Conservation (phyloP, 1,140 invertebrate species). For the Rhysida immarginata region DNA sequence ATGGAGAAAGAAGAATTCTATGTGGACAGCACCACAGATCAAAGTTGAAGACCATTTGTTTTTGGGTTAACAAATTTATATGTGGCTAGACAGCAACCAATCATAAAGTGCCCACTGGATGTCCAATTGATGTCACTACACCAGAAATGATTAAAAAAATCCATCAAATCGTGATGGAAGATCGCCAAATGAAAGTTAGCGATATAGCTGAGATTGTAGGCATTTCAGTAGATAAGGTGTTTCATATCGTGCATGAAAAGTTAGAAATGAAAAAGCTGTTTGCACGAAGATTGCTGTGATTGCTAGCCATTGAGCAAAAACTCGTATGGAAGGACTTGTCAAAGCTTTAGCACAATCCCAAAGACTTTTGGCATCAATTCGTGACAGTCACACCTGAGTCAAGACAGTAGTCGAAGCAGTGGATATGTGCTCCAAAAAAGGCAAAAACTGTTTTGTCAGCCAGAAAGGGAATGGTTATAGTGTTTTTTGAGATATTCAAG, state of each 20-base stretch:
- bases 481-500: background rate
- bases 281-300: background rate
- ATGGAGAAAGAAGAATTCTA: background rate
- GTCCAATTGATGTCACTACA: background rate
- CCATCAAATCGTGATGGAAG: background rate
- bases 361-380: background rate
- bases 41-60: background rate
- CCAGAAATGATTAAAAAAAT: background rate
- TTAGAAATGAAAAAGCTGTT: background rate
- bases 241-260: background rate
- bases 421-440: background rate
- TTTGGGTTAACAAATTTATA: background rate
- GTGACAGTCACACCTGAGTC: background rate
- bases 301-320: background rate
- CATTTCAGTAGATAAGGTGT: background rate
- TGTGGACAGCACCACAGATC: background rate
- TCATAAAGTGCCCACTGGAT: no score
- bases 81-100: background rate
- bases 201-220: background rate
- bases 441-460: no score
- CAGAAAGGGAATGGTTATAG: background rate
- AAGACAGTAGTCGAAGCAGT: background rate
- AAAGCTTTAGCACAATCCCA: background rate
- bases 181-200: background rate
- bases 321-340: background rate